Conservation (phyloP, 2,888 invertebrate genomes). For the Saturnia japonica region DNA sequence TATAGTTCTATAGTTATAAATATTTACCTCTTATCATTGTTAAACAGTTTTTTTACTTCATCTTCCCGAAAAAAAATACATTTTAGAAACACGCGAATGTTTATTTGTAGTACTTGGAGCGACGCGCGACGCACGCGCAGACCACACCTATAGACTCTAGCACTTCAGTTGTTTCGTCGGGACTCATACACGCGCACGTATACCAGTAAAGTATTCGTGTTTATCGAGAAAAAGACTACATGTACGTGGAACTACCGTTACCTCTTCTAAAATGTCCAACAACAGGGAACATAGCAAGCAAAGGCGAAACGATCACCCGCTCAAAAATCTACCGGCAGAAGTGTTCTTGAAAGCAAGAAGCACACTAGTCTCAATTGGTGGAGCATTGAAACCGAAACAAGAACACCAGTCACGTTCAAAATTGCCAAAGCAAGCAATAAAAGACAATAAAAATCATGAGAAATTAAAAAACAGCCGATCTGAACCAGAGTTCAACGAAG, state of each 20-base stretch:
- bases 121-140: conserved; percentile 68
- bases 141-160: conserved; percentile 48
- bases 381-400: conserved; percentile 72
- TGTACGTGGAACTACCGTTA: conserved; percentile 35
- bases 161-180: conserved; percentile 68
- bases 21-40: not conserved
- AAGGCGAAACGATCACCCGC: conserved; percentile 64
- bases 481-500: conserved; percentile 69
- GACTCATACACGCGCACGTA: conserved; percentile 58
- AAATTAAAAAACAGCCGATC: conserved; percentile 65
- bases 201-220: conserved; percentile 28
- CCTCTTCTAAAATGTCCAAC: conserved; percentile 59
- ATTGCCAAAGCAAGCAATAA: conserved; percentile 68
- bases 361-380: conserved; percentile 71
- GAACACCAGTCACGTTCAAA: conserved; percentile 53
- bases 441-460: conserved; percentile 69
- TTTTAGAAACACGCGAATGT: conserved; percentile 60
- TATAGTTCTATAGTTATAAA: conserved; percentile 7
- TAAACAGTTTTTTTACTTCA: conserved; percentile 5
- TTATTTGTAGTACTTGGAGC: conserved; percentile 73
- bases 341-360: conserved; percentile 72
- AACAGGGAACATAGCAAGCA: conserved; percentile 68
- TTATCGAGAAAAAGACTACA: conserved; percentile 30
- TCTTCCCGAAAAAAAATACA: conserved; percentile 25
- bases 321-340: conserved; percentile 74